A percentile compares a stretch with the other conserved stretches of the same genome.
phyloP scores from a whole-genome alignment of 2,797 vertebrate genomes.

The Manis javanica region DNA sequence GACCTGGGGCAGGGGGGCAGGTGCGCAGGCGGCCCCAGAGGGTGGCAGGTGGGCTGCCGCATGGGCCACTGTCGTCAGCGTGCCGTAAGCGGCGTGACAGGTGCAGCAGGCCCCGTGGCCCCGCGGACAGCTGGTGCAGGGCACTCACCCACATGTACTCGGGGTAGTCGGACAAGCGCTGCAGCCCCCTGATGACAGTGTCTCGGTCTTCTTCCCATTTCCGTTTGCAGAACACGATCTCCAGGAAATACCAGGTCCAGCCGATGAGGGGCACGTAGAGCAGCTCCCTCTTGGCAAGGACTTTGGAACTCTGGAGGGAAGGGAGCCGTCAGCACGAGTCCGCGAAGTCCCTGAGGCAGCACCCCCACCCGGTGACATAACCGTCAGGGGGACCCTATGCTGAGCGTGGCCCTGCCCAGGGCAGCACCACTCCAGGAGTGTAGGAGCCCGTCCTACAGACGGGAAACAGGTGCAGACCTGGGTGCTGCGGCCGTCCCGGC shows the following conservation, averaged over 20 bases:
- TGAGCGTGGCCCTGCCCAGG: not conserved
- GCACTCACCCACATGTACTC: constrained; percentile 98
- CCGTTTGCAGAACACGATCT: constrained; percentile 98
- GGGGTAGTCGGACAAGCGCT: constrained; percentile 93
- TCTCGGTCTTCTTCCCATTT: constrained; percentile 98
- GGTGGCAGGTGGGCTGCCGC: not conserved
- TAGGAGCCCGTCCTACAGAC: rapidly evolving
- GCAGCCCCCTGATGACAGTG: constrained; percentile 92
- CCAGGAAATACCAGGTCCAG: constrained; percentile 99
- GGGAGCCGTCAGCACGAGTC: not conserved
- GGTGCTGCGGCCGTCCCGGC: no score
- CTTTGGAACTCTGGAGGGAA: constrained; percentile 94
- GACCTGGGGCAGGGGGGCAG: not conserved
- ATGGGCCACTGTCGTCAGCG: no score
- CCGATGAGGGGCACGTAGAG: constrained; percentile 97
- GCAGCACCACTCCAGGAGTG: rapidly evolving
- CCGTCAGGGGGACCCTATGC: not conserved
- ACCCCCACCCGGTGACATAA: not conserved
- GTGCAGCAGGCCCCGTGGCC: not conserved
- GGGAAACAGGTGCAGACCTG: not conserved
- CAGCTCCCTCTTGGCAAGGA: constrained; percentile 97
- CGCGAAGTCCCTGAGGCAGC: rapidly evolving
- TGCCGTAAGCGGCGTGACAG: no score
- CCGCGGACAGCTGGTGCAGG: not conserved
- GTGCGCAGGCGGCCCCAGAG: not conserved